Percentiles rank a stretch among this genome's conserved stretches.
Evolutionary conservation across 2,797 vertebrate genomes (phyloP).

Genomic region (Falco berigora): DNA sequence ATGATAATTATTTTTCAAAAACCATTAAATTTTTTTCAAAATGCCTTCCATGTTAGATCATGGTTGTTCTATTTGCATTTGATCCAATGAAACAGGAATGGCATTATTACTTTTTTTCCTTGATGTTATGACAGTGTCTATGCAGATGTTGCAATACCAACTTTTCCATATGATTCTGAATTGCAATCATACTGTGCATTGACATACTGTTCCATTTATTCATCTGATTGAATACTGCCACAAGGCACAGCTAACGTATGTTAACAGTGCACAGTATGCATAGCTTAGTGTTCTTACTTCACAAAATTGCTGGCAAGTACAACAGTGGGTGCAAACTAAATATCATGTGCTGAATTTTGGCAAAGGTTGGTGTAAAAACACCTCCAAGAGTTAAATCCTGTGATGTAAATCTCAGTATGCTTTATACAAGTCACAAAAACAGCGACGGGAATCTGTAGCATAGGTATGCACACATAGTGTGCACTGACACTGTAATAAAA

Average conservation of each 20-base stretch:
- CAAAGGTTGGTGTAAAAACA: slow-evolving; percentile 36
- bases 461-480: neutral
- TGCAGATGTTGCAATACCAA: slow-evolving; percentile 67
- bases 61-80: neutral
- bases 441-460: neutral
- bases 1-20: neutral
- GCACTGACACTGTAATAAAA: slow-evolving; percentile 10
- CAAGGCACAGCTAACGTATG: slow-evolving; percentile 22
- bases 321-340: slow-evolving; percentile 14
- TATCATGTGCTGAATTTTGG: slow-evolving; percentile 39
- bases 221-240: slow-evolving; percentile 55
- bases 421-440: slow-evolving; percentile 13
- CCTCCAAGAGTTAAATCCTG: slow-evolving; percentile 26
- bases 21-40: neutral
- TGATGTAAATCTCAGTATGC: slow-evolving; percentile 26
- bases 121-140: slow-evolving; percentile 11
- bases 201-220: slow-evolving; percentile 60
- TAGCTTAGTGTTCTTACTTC: slow-evolving; percentile 5
- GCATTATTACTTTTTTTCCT: slow-evolving; percentile 29
- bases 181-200: slow-evolving; percentile 45
- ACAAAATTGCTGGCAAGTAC: slow-evolving; percentile 26
- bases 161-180: slow-evolving; percentile 52
- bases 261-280: slow-evolving; percentile 34
- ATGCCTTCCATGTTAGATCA: neutral
- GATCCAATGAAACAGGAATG: slow-evolving; percentile 21